phyloP scores from a whole-genome alignment of 1,140 invertebrate species.

The Maniola jurtina region DNA sequence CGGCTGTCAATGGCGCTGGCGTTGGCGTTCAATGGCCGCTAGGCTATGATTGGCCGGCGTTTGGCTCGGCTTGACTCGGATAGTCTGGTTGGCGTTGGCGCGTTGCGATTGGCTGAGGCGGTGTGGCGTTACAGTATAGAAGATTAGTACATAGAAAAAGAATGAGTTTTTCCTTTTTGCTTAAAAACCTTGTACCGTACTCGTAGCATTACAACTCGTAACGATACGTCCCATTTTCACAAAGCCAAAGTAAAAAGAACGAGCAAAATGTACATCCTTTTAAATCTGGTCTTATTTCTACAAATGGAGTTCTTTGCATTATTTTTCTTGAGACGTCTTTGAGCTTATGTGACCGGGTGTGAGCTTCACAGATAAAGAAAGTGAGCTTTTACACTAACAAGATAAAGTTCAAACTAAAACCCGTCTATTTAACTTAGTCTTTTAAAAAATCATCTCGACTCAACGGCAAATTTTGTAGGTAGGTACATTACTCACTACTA shows the following conservation, averaged over 20 bases:
- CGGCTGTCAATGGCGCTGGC: too few species aligned
- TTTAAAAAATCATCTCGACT: too few species aligned
- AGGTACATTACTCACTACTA: too few species aligned
- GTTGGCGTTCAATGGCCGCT: too few species aligned
- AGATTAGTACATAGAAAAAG: neutral
- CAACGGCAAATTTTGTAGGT: too few species aligned
- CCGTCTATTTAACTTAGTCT: too few species aligned
- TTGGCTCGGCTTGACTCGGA: too few species aligned
- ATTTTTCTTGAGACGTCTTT: slow-evolving; percentile 6
- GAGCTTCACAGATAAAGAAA: neutral
- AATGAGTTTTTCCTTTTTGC: slow-evolving; percentile 7
- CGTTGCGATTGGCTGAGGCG: too few species aligned
- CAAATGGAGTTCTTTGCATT: slow-evolving; percentile 8
- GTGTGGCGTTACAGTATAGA: too few species aligned
- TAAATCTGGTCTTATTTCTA: slow-evolving; percentile 11
- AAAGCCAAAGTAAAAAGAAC: neutral
- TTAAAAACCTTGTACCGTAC: neutral
- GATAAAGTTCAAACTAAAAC: too few species aligned
- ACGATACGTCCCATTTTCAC: slow-evolving; percentile 8
- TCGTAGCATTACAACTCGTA: neutral
- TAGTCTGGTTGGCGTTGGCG: too few species aligned
- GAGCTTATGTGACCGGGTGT: slow-evolving; percentile 1
- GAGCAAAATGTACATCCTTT: slow-evolving; percentile 6
- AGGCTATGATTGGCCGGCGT: too few species aligned
- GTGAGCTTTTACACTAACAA: neutral